Conservation (phyloP, 2,888 invertebrate species). For the Resseliella maxima region DNA sequence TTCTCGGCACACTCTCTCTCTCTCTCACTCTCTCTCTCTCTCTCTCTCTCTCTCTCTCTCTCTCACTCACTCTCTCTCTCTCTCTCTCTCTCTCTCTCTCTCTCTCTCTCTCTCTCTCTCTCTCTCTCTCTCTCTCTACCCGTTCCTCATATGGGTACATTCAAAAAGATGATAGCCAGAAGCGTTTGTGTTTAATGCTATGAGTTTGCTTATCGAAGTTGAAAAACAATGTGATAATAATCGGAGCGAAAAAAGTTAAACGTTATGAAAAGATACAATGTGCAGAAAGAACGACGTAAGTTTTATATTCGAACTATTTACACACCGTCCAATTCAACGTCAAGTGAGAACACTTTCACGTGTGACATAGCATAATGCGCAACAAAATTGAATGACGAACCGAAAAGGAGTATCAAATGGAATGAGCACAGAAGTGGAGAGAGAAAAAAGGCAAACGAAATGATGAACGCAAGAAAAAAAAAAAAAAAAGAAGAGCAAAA, state of each 20-base stretch:
- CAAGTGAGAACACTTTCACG: neutral
- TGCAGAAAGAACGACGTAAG: neutral
- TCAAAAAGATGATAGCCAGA: neutral
- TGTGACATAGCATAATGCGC: neutral
- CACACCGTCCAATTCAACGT: neutral
- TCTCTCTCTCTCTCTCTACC: too few species aligned
- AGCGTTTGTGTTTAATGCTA: neutral
- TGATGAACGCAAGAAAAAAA: neutral
- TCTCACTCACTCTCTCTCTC: too few species aligned
- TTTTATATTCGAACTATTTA: neutral
- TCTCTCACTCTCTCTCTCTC: neutral
- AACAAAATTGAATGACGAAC: neutral
- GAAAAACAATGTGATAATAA: constrained; percentile 55
- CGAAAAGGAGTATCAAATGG: neutral
- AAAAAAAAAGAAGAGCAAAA: neutral
- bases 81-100: too few species aligned
- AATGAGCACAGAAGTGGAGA: neutral
- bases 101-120: too few species aligned
- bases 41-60: neutral
- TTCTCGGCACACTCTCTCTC: neutral
- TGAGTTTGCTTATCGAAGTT: constrained; percentile 6
- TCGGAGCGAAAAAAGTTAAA: constrained; percentile 7
- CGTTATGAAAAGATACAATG: neutral
- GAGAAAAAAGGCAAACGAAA: neutral
- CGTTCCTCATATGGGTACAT: neutral